Base-by-base conservation (phyloP, 1,140 invertebrate genomes). In the Drosophila nasuta region DNA sequence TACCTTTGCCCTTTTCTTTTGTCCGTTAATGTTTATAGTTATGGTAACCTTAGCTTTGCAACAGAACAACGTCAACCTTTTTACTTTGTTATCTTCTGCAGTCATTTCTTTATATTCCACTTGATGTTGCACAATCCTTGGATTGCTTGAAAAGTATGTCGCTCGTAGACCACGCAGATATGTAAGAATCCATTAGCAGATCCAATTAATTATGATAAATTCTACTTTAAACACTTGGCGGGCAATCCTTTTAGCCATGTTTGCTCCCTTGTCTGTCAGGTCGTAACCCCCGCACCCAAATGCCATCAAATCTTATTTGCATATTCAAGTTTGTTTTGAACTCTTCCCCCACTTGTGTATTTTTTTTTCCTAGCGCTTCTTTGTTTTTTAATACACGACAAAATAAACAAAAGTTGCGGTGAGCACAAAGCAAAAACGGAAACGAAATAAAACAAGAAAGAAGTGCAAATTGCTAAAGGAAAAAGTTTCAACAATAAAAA, bases 201-300 rank as follows among this genome's bases (percentile, higher is more conserved):
- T 49, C 35, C 58, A 70, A 70, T 70, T 70, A 70, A 70, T 68
- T 68, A 68, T 58, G 11, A 35, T 58, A 51, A 60, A 59, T 56
- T 43, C 20, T 28, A 59, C 46, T 62, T 62, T 58, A 70, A 70
- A 62, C 67, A 70, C 67, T 62, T 52, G 57, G 52, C 33, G 17
- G 38, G 25, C 67, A 70, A 70, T 70, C 67, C 67, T 70, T 70
- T 70, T 70, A 70, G 58, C 67, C 49, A 62, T 70, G 38, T 70
- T 70, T 70, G 49, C 67, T 38, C 1, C 7, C 35, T 0, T 38
- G 35, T 54, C 33, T 65, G 52, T 25, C 13, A 35, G 1, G 33
- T 28, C 25, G 45, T 46, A n/a, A 25, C 48, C 38, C 13, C 25
- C 30, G 11, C 48, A 20, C 13, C 25, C 30, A 5, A 17, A 35